Percentiles rank a stretch among this genome's conserved stretches.
These are phyloP conservation scores for Dicerorhinus sumatrensis DNA, from an alignment of 2,113 vertebrate species.

Conservation along the genomic window DNA sequence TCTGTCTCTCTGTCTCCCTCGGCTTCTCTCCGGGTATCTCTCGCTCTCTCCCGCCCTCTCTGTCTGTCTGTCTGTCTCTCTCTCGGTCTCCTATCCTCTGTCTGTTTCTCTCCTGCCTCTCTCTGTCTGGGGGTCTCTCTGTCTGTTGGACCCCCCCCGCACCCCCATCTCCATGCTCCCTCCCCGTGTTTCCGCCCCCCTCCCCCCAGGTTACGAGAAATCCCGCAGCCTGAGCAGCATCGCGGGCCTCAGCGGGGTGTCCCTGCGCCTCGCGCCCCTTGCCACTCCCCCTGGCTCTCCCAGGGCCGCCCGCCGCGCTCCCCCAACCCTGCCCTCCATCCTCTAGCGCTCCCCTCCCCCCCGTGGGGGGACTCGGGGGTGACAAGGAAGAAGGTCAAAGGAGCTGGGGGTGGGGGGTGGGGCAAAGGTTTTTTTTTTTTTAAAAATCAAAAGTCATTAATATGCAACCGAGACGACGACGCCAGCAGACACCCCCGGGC, in stretches of 20 bases:
- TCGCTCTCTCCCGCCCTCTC: background rate
- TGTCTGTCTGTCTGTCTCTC: background rate
- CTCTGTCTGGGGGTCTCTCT: conserved; percentile 17
- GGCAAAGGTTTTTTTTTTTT: conserved; percentile 69
- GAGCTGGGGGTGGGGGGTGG: conserved; percentile 62
- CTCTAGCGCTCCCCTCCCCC: conserved; percentile 87
- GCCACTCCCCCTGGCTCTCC: conserved; percentile 92
- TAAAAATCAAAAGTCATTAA: conserved; percentile 74
- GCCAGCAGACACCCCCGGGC: conserved; percentile 78
- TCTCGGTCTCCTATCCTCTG: background rate
- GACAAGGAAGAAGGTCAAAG: conserved; percentile 73
- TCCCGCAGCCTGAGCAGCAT: conserved; percentile 96
- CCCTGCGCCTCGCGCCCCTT: conserved; percentile 92
- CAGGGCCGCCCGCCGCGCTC: conserved; percentile 90
- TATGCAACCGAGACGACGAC: conserved; percentile 79
- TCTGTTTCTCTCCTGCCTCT: background rate
- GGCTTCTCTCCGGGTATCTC: background rate
- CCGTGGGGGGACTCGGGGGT: conserved; percentile 78
- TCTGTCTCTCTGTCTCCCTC: background rate
- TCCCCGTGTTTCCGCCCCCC: conserved; percentile 61
- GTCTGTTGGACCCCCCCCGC: background rate
- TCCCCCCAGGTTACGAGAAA: conserved; percentile 92
- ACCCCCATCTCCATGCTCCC: background rate
- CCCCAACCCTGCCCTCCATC: conserved; percentile 94
- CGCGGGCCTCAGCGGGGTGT: conserved; percentile 93